phyloP scores from a whole-genome alignment of 2,888 invertebrate genomes.

The Globia sparganii region DNA sequence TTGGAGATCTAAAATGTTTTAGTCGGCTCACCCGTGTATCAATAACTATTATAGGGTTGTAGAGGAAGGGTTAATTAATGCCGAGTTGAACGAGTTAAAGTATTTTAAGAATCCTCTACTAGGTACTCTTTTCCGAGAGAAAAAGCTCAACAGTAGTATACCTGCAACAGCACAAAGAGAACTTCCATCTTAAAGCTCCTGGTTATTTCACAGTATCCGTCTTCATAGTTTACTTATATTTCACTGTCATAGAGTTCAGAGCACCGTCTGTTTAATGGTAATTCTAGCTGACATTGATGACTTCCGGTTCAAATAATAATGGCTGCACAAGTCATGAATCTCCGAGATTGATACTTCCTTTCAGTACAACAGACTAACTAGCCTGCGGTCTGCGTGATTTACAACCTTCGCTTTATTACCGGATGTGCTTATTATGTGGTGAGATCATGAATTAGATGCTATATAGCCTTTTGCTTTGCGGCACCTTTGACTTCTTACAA shows the following conservation, averaged over 20 bases:
- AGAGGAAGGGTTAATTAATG: neutral
- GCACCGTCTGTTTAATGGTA: neutral
- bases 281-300: slow-evolving; percentile 20
- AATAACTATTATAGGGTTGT: neutral
- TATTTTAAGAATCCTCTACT: neutral
- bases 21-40: too few species aligned
- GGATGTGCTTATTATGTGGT: slow-evolving; percentile 12
- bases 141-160: too few species aligned
- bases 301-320: slow-evolving; percentile 33
- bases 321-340: slow-evolving; percentile 6
- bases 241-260: neutral
- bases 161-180: neutral
- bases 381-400: neutral
- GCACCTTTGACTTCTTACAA: neutral
- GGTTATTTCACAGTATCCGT: too few species aligned
- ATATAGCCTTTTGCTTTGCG: neutral
- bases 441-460: neutral
- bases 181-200: too few species aligned
- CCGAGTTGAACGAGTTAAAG: neutral
- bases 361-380: neutral
- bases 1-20: neutral
- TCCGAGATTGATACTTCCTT: slow-evolving; percentile 23
- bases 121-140: neutral
- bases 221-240: slow-evolving; percentile 8
- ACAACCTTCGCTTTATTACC: neutral